Base-by-base conservation (phyloP, 2,113 vertebrate species). In the Labrus mixtus region DNA sequence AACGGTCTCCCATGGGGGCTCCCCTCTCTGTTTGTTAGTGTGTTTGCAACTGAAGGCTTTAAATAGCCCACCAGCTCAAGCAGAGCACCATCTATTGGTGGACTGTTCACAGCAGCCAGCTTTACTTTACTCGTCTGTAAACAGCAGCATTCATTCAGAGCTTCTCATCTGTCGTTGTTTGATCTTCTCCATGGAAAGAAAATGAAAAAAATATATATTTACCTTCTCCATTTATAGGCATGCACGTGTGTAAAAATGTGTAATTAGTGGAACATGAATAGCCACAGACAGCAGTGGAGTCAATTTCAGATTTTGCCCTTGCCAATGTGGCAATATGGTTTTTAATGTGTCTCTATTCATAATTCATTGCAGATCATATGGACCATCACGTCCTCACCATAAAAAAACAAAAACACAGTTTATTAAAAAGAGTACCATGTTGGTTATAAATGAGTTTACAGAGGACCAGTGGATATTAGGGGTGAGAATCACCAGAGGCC, bases 1-100 rank as follows among this genome's bases (percentile, higher is more conserved):
- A 93, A 73, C 90, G 77, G 68, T 74, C 68, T 90, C 93, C 89
- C 91, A 60, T n/a, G 75, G 82, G 93, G 84, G 67, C 76, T 71
- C 72, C 81, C 70, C 79, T 84, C 80, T 85, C 83, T 87, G 78
- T 88, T 93, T 91, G 85, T 87, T 91, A 83, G 85, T 90, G 81
- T 80, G 82, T 89, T 91, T 91, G 89, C 82, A 83, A 80, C 51
- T 69, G 48, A 82, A 89, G 78, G 92, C 91, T 88, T 85, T 91
- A 93, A 94, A 94, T 93, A 93, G 70, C 85, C 85, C 84, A 73
- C 56, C 36, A 87, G 79, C 82, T 91, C 72, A 76, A 62, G 78
- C 85, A 87, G 73, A 85, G 83, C 84, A 78, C 85, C 84, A 87
- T 89, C 83, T 86, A 89, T 87, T 83, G 82, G 88, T 67, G 85